These are phyloP conservation scores for Oreochromis tanganicae DNA, from an alignment of 2,113 vertebrate genomes.

Conservation along the genomic window DNA sequence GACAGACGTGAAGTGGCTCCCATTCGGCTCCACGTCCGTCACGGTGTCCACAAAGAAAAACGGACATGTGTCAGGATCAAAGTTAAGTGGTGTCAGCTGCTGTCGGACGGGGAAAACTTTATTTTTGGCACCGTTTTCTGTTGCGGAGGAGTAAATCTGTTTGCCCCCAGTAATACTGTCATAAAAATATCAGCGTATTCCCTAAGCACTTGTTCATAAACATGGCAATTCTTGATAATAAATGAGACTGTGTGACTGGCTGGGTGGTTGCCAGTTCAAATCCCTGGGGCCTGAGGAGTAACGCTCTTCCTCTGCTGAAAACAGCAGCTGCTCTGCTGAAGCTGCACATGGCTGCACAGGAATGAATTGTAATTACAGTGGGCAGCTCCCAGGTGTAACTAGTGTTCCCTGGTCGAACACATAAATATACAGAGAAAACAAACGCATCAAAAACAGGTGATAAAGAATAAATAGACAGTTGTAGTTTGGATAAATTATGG, in stretches of 20 bases:
- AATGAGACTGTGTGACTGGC: not conserved
- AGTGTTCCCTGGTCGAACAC: not conserved
- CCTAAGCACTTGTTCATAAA: slow-evolving; percentile 1
- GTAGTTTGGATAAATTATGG: not conserved
- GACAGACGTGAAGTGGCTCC: not conserved
- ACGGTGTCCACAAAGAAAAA: not conserved
- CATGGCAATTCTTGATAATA: not conserved
- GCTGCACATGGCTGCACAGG: slow-evolving; percentile 2
- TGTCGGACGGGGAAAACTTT: not conserved
- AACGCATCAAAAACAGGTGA: not conserved
- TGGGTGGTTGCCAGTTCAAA: slow-evolving; percentile 23
- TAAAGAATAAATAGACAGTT: not conserved
- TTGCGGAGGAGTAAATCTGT: not conserved
- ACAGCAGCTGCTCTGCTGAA: not conserved
- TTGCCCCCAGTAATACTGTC: not conserved
- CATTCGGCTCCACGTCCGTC: not conserved
- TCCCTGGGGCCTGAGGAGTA: not conserved
- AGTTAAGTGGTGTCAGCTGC: not conserved
- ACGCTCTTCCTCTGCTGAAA: not conserved
- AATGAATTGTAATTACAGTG: slow-evolving; percentile 12
- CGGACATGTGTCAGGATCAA: not conserved
- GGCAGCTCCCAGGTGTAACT: slow-evolving; percentile 19
- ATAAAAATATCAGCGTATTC: slow-evolving; percentile 4
- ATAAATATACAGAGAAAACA: not conserved
- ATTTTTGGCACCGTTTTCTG: not conserved